These are phyloP conservation scores for Loxodonta africana DNA, from an alignment of 2,113 vertebrate species.

Conservation along the genomic window DNA sequence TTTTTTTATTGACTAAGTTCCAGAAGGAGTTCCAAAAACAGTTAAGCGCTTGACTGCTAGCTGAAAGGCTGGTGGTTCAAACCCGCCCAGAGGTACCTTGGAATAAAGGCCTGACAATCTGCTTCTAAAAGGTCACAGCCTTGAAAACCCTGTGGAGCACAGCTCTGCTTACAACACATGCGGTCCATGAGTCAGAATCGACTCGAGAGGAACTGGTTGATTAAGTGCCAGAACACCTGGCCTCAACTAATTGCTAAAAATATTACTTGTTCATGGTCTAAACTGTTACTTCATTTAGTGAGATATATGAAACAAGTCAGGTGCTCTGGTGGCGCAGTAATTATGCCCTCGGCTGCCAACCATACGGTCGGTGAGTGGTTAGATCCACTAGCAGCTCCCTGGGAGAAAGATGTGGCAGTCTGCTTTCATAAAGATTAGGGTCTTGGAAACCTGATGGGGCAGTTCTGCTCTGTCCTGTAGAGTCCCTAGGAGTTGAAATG, in stretches of 20 bases:
- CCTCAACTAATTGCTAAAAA: constrained; percentile 4
- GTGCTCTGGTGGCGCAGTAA: too few species aligned
- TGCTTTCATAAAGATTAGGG: too few species aligned
- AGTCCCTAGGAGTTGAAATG: too few species aligned
- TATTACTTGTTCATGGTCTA: background rate
- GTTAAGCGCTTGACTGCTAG: background rate
- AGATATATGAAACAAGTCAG: background rate
- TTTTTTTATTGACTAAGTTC: background rate
- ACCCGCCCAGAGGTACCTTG: too few species aligned
- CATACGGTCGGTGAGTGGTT: too few species aligned
- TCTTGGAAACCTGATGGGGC: too few species aligned
- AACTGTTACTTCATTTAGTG: background rate
- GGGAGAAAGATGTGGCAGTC: too few species aligned
- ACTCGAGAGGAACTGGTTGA: background rate
- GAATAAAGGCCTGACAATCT: background rate
- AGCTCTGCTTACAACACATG: background rate
- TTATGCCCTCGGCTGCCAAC: too few species aligned
- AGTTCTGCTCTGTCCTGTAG: too few species aligned
- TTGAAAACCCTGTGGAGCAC: background rate
- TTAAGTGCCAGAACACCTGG: background rate
- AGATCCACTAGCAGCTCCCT: too few species aligned
- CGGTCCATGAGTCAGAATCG: background rate
- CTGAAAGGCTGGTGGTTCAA: too few species aligned
- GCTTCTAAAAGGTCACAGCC: background rate
- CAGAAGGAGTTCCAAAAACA: background rate